Evolutionary conservation across 2,888 invertebrate genomes (phyloP).

Genomic region (Torymus auratus): DNA sequence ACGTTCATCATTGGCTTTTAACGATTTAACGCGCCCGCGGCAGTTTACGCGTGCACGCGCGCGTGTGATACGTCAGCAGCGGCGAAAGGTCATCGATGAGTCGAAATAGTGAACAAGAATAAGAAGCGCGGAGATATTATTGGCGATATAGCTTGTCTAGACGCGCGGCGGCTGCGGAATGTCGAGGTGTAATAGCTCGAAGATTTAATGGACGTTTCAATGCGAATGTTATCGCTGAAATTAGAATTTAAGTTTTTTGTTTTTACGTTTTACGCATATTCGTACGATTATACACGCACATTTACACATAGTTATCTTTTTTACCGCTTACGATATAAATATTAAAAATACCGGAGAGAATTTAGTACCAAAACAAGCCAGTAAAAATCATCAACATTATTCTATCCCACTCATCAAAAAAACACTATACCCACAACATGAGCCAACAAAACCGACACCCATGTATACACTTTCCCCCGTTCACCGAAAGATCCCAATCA

Average conservation of each 20-base stretch:
- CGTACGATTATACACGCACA: background rate
- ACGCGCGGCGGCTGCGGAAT: background rate
- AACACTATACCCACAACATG: too few species aligned
- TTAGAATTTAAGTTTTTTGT: background rate
- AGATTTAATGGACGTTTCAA: slow-evolving; percentile 30
- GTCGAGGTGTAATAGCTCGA: slow-evolving; percentile 5
- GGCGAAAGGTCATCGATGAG: slow-evolving; percentile 20
- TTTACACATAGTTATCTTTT: background rate
- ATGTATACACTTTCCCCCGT: background rate
- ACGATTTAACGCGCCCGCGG: slow-evolving; percentile 12
- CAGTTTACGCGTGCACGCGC: too few species aligned
- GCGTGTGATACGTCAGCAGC: too few species aligned
- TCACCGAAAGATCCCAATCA: slow-evolving; percentile 14
- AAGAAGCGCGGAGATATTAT: too few species aligned
- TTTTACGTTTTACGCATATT: background rate
- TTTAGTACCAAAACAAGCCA: too few species aligned
- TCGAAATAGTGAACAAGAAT: background rate
- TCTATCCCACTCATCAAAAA: too few species aligned
- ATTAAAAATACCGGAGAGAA: too few species aligned
- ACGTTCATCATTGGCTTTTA: slow-evolving; percentile 24
- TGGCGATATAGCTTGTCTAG: background rate
- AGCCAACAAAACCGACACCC: too few species aligned
- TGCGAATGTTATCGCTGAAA: slow-evolving; percentile 19
- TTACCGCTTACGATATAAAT: slow-evolving; percentile 5
- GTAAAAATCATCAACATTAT: too few species aligned